Evolutionary conservation across 2,113 vertebrate species (phyloP).

Genomic region (Chauna torquata): DNA sequence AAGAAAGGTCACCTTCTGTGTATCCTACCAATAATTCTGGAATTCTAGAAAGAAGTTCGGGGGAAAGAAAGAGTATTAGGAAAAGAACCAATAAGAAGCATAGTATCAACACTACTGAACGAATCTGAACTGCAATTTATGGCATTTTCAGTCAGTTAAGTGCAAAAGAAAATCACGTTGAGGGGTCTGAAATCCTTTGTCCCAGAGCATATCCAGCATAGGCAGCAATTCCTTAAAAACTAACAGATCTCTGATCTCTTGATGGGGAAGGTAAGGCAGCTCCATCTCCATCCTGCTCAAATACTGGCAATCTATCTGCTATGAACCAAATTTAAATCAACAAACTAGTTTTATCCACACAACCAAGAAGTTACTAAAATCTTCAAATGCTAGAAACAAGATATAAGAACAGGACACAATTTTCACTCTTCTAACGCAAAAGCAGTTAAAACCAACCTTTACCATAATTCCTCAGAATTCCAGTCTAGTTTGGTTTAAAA

Average conservation of each 20-base stretch:
- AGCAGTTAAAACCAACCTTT: not conserved
- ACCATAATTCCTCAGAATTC: not conserved
- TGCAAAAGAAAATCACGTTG: not conserved
- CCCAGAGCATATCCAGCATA: not conserved
- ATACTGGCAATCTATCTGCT: not conserved
- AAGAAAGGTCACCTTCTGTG: slow-evolving; percentile 90
- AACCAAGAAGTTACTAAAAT: not conserved
- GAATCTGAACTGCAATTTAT: not conserved
- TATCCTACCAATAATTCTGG: slow-evolving; percentile 85
- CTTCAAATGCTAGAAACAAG: not conserved
- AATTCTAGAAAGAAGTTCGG: slow-evolving; percentile 71
- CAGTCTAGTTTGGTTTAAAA: not conserved
- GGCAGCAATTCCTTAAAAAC: not conserved
- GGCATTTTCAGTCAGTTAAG: not conserved
- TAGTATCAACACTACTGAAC: not conserved
- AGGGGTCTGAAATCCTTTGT: not conserved
- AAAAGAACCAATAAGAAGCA: not conserved
- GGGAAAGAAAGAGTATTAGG: not conserved
- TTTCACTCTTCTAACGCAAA: not conserved
- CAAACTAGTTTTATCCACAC: not conserved
- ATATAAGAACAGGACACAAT: not conserved
- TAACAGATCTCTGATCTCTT: not conserved
- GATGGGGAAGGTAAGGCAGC: not conserved
- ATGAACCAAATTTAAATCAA: not conserved
- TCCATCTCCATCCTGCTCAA: not conserved